These are phyloP conservation scores for Aleiodes testaceus DNA, from an alignment of 2,888 invertebrate genomes.

Conservation along the genomic window DNA sequence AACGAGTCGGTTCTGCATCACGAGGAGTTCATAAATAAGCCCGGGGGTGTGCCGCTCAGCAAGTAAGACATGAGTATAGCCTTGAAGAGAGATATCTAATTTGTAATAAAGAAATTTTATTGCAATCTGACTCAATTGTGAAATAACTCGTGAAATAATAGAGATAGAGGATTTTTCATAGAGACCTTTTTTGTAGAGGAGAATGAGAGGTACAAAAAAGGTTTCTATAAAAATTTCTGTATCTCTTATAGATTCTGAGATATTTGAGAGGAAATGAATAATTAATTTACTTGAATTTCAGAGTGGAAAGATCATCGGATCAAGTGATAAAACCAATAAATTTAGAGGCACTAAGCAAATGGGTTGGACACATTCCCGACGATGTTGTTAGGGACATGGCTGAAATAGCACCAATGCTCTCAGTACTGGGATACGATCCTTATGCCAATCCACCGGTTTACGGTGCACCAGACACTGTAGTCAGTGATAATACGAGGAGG, in stretches of 20 bases:
- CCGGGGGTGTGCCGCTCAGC: conserved; percentile 94
- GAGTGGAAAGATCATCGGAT: conserved; percentile 97
- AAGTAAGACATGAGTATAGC: conserved; percentile 79
- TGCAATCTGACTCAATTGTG: too few species aligned
- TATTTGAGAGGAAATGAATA: background rate
- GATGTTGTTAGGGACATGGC: conserved; percentile 96
- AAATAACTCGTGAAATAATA: too few species aligned
- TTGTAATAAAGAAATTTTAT: conserved; percentile 5
- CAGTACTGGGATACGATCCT: conserved; percentile 94
- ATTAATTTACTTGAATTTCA: conserved; percentile 69
- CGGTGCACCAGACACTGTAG: conserved; percentile 86
- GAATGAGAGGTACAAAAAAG: too few species aligned
- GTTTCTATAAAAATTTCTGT: background rate
- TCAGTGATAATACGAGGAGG: conserved; percentile 79
- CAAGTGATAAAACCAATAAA: conserved; percentile 99
- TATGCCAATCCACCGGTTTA: conserved; percentile 97
- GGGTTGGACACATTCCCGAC: conserved; percentile 91
- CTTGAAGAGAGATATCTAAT: background rate
- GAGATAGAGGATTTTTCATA: too few species aligned
- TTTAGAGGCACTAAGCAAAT: conserved; percentile 93
- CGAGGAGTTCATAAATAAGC: conserved; percentile 96
- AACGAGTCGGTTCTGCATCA: conserved; percentile 97
- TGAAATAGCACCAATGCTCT: conserved; percentile 95
- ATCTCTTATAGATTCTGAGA: too few species aligned
- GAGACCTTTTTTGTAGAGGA: too few species aligned